Percentiles rank a stretch among this genome's conserved stretches.
These are phyloP conservation scores for Sanderia malayensis DNA, from an alignment of 30 jellyfish, hydroid and myxozoan species.

Conservation along the genomic window DNA sequence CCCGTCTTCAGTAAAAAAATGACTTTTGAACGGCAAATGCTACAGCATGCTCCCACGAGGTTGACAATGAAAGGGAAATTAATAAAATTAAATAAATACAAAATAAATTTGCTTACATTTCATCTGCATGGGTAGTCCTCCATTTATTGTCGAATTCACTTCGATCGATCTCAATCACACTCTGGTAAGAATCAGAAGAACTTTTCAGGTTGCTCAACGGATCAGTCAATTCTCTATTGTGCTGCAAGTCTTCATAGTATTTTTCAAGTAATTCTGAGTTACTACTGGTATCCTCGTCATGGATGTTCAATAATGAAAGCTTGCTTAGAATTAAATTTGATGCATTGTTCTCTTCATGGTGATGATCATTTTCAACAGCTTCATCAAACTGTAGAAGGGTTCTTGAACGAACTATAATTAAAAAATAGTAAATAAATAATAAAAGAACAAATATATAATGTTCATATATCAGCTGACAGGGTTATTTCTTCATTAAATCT, in stretches of 20 bases:
- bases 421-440: too few species aligned
- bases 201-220: constrained; percentile 1
- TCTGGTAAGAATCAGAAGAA: constrained; percentile 19
- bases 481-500: too few species aligned
- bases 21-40: too few species aligned
- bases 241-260: neutral
- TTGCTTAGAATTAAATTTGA: constrained; percentile 50
- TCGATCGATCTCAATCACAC: constrained; percentile 43
- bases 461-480: too few species aligned
- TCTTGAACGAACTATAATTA: constrained; percentile 80
- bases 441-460: too few species aligned
- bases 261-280: constrained; percentile 13
- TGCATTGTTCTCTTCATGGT: constrained; percentile 65
- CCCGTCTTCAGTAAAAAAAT: too few species aligned
- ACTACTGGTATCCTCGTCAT: constrained; percentile 18
- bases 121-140: constrained; percentile 65
- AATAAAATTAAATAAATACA: too few species aligned
- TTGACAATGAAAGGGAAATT: too few species aligned
- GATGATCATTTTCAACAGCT: constrained; percentile 57
- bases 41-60: too few species aligned
- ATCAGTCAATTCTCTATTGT: constrained; percentile 7
- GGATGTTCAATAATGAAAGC: constrained; percentile 45
- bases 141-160: constrained; percentile 35
- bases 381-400: constrained; percentile 67
- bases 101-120: constrained; percentile 13